Percentiles rank a stretch among this genome's conserved stretches.
phyloP scores from a whole-genome alignment of 2,888 invertebrate species.

The Galerucella calmariensis region DNA sequence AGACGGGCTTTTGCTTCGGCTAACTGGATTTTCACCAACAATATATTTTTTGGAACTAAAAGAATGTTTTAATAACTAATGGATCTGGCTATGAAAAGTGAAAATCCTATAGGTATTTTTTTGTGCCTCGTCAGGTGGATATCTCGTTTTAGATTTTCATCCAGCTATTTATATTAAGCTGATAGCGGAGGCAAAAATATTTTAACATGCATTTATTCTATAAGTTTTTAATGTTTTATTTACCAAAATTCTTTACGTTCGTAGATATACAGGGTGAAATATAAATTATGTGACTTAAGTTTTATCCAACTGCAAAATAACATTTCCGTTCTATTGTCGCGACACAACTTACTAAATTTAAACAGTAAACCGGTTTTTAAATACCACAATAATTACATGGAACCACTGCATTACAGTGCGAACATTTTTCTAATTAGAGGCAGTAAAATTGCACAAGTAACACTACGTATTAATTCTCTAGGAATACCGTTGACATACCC shows the following conservation, averaged over 20 bases:
- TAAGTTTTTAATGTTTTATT: neutral
- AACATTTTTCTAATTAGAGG: too few relatives aligned
- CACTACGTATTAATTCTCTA: too few relatives aligned
- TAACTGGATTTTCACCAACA: slow-evolving; percentile 21
- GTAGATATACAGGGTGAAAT: neutral
- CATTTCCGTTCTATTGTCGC: too few relatives aligned
- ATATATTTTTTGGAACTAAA: slow-evolving; percentile 26
- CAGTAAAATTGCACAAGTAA: too few relatives aligned
- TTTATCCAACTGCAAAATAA: neutral
- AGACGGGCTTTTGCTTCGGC: slow-evolving; percentile 10
- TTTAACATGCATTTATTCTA: neutral
- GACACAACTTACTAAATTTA: too few relatives aligned
- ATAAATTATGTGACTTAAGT: neutral
- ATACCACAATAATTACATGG: too few relatives aligned
- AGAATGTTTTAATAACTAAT: slow-evolving; percentile 31
- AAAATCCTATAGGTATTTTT: neutral
- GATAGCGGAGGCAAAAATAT: neutral
- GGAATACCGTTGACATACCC: too few relatives aligned
- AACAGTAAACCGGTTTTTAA: too few relatives aligned
- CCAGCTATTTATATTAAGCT: neutral
- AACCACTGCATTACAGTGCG: too few relatives aligned
- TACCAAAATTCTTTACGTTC: neutral
- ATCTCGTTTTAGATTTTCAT: neutral
- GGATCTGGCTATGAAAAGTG: neutral
- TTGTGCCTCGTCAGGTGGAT: neutral